Percentiles rank a stretch among this genome's conserved stretches.
These are phyloP conservation scores for Merluccius polli DNA, from an alignment of 2,797 vertebrate genomes.

Conservation along the genomic window DNA sequence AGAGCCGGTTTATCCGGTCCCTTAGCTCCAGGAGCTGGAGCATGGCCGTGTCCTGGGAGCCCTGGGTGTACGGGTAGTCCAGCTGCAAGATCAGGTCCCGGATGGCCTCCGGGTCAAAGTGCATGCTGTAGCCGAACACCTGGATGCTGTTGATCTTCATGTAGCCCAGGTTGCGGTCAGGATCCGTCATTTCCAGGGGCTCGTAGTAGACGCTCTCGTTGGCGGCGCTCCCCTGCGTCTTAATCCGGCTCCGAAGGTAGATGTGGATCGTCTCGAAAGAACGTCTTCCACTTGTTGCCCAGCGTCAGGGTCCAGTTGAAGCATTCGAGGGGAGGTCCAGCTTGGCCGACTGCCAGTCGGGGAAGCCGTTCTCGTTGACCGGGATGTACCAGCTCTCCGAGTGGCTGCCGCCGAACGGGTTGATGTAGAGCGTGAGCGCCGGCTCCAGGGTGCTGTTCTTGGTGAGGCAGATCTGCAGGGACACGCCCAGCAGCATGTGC, in stretches of 20 bases:
- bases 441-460: slow-evolving; percentile 98
- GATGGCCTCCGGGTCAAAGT: slow-evolving; percentile 94
- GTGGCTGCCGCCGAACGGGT: slow-evolving; percentile 96
- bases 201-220: slow-evolving; percentile 91
- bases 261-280: slow-evolving; percentile 98
- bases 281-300: slow-evolving; percentile 97
- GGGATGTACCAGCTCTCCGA: slow-evolving; percentile 98
- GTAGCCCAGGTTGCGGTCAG: slow-evolving; percentile 90
- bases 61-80: slow-evolving; percentile 96
- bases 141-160: slow-evolving; percentile 98
- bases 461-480: slow-evolving; percentile 93
- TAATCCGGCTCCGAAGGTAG: slow-evolving; percentile 91
- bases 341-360: slow-evolving; percentile 92
- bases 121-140: slow-evolving; percentile 98
- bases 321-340: slow-evolving; percentile 92
- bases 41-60: slow-evolving; percentile 93
- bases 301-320: slow-evolving; percentile 95
- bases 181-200: slow-evolving; percentile 87
- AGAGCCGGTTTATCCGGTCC: slow-evolving; percentile 92
- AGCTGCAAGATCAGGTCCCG: slow-evolving; percentile 93
- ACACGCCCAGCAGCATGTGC: slow-evolving; percentile 93
- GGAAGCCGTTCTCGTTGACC: slow-evolving; percentile 85
- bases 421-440: slow-evolving; percentile 88
- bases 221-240: slow-evolving; percentile 72
- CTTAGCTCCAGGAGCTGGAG: slow-evolving; percentile 91